Base-by-base conservation (phyloP, 2,113 vertebrate species). In the Suricata suricatta region DNA sequence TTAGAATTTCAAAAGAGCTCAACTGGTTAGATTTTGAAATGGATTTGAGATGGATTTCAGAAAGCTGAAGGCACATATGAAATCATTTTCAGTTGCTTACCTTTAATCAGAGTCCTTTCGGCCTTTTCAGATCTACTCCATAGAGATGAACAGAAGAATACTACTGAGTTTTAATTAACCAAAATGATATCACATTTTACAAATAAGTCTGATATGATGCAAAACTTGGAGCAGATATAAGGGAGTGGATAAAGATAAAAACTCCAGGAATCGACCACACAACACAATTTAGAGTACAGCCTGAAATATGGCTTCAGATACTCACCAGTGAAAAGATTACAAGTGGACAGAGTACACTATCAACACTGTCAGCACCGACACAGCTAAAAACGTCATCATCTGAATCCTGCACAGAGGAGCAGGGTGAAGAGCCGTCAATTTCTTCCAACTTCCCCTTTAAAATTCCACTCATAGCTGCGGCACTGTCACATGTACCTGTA, bases 381-480 rank as follows among this genome's bases (percentile, higher is more conserved):
- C 99, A 99, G 99, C 99, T 99, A 94, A 99, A 99, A 98, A 99
- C 98, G 83, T 99, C 99, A 98, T 99, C 99, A 97, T 99, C 99
- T 10, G 99, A 99, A 98, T 99, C 99, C 98, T 99, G 98, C 95
- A 99, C 98, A 74, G 99, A 99, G 63, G 99, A 99, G 98, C 99
- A 99, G n/a, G 99, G 99, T 71, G 99, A 99, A 93, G 99, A 99
- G 97, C 99, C 98, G 98, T 99, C 99, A 98, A 99, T 99, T 99
- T 99, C 99, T 98, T 99, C 99, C 98, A 99, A 99, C 98, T 99
- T 99, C 98, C 99, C 99, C 98, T 99, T 99, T 99, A 99, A 99
- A 99, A 99, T 99, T 98, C 99, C 99, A 81, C 99, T 99, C 99
- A 99, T 99, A 96, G 98, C 98, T 98, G 96, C 98, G 90, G 76